Evolutionary conservation across 2,888 invertebrate genomes (phyloP).

Genomic region (Drosophila hamatofila): DNA sequence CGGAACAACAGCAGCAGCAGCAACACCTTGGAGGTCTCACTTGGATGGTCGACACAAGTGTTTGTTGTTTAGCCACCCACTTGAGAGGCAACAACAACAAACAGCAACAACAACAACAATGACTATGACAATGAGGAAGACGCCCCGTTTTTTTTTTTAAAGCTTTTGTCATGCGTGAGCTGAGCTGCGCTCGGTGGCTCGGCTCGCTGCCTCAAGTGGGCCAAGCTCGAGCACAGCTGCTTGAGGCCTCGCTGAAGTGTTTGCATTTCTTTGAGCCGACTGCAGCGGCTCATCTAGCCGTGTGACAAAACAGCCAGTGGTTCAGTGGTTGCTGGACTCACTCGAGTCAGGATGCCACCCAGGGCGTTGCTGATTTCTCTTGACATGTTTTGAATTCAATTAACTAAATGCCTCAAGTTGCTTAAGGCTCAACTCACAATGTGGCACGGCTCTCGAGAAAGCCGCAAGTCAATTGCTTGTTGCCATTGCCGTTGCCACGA

Average conservation of each 20-base stretch:
- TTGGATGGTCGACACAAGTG: conserved; percentile 54
- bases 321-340: conserved; percentile 8
- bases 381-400: conserved; percentile 79
- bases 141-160: conserved; percentile 56
- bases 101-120: conserved; percentile 35
- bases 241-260: conserved; percentile 56
- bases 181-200: conserved; percentile 37
- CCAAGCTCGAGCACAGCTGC: conserved; percentile 63
- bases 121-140: conserved; percentile 51
- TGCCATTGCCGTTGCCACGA: conserved; percentile 3
- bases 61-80: conserved; percentile 68
- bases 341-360: conserved; percentile 60
- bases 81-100: conserved; percentile 40
- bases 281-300: conserved; percentile 50
- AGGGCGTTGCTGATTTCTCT: conserved; percentile 69
- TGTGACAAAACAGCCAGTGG: conserved; percentile 52
- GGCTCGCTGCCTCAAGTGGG: conserved; percentile 58
- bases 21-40: conserved; percentile 68
- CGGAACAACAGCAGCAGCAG: conserved; percentile 36
- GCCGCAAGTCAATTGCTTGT: conserved; percentile 49
- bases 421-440: conserved; percentile 28
- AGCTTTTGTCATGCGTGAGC: conserved; percentile 72
- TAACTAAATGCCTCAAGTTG: conserved; percentile 59
- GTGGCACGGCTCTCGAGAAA: conserved; percentile 37
- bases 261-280: conserved; percentile 61